Evolutionary conservation across 2,888 invertebrate genomes (phyloP).

Genomic region (Anoplius nigerrimus): DNA sequence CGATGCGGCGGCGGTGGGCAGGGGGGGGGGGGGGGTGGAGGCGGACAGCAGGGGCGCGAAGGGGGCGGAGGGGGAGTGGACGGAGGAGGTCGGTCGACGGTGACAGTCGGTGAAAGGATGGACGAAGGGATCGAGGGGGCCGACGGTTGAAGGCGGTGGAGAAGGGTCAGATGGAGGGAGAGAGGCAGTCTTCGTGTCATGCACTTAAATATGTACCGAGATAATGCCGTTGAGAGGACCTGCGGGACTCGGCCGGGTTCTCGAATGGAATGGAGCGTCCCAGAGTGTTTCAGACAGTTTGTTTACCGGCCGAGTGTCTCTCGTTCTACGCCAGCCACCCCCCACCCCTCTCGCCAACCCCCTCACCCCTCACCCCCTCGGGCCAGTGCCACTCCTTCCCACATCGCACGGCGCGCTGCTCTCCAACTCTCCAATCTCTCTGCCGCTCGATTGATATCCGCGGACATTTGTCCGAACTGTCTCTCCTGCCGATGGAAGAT

Average conservation of each 20-base stretch:
- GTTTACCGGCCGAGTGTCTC: conserved; percentile 66
- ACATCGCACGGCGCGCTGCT: conserved; percentile 5
- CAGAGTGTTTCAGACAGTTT: conserved; percentile 73
- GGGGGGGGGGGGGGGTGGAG: conserved; percentile 42
- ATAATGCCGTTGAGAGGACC: conserved; percentile 69
- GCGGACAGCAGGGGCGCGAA: conserved; percentile 24
- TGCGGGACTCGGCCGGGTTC: conserved; percentile 54
- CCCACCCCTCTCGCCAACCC: conserved; percentile 26
- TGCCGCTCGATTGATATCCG: conserved; percentile 49
- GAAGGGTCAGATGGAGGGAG: conserved; percentile 43
- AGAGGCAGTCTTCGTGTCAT: conserved; percentile 67
- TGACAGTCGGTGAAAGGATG: conserved; percentile 19
- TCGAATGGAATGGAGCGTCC: conserved; percentile 66
- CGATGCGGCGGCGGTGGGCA: not conserved
- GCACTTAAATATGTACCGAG: conserved; percentile 73
- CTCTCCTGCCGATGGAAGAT: not conserved
- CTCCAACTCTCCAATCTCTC: conserved; percentile 43
- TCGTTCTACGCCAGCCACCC: conserved; percentile 37
- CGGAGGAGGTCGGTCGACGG: conserved; percentile 30
- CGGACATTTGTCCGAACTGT: conserved; percentile 35
- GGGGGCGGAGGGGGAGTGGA: conserved; percentile 21
- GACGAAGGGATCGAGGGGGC: conserved; percentile 24
- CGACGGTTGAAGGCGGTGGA: conserved; percentile 23
- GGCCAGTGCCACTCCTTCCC: conserved; percentile 49
- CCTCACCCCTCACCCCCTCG: conserved; percentile 42